Percentiles rank a stretch among this genome's conserved stretches.
Conservation (phyloP, 2,888 invertebrate genomes). For the Papilio elwesi region DNA sequence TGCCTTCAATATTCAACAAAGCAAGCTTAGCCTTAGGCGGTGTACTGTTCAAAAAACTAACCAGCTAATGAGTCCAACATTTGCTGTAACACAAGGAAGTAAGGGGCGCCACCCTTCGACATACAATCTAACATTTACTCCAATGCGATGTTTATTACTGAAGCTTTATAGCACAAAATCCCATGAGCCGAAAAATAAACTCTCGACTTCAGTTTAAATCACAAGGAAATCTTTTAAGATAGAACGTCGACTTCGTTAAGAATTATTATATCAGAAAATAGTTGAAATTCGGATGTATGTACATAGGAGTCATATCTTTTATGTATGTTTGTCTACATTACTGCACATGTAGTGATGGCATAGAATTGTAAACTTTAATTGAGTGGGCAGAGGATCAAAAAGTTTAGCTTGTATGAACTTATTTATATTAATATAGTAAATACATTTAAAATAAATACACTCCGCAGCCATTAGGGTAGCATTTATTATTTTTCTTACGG, state of each 20-base stretch:
- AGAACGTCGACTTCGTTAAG: not conserved
- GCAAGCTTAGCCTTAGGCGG: constrained; percentile 8
- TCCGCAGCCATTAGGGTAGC: not conserved
- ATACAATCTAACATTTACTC: constrained; percentile 3
- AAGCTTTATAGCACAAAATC: not conserved
- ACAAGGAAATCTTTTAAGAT: constrained; percentile 26
- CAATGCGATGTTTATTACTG: not conserved
- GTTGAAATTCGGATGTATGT: not conserved
- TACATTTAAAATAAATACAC: no score
- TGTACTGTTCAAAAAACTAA: constrained; percentile 21
- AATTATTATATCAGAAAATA: not conserved
- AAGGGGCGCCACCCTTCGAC: constrained; percentile 19
- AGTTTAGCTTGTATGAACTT: not conserved
- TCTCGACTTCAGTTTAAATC: not conserved
- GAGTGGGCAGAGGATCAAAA: not conserved
- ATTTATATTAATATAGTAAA: no score
- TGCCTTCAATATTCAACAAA: constrained; percentile 5
- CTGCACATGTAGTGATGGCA: not conserved
- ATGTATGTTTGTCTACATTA: not conserved
- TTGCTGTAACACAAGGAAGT: constrained; percentile 27
- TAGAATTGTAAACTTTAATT: not conserved
- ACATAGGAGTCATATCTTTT: no score
- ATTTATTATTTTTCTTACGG: not conserved
- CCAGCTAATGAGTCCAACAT: constrained; percentile 33
- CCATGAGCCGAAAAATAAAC: not conserved